Evolutionary conservation across 2,113 vertebrate genomes (phyloP).

Genomic region (Garra rufa): DNA sequence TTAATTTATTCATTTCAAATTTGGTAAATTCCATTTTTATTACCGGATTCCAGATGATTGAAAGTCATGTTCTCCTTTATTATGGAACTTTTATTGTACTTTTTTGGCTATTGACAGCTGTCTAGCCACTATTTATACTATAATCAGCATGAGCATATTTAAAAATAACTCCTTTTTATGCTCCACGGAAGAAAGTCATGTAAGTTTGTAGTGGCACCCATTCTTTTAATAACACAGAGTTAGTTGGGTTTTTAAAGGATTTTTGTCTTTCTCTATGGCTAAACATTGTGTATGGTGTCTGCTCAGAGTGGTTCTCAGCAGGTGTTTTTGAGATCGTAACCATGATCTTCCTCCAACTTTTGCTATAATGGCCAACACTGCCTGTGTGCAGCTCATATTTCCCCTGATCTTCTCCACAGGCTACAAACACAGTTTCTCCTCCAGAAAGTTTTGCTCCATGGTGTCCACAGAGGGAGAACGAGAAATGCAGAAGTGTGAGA

Average conservation of each 20-base stretch:
- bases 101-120: background rate
- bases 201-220: background rate
- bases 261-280: background rate
- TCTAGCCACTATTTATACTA: background rate
- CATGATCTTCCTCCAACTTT: constrained; percentile 13
- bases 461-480: background rate
- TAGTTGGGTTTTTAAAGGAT: background rate
- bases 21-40: no score
- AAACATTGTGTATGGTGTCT: background rate
- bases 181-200: background rate
- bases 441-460: background rate
- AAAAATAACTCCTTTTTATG: background rate
- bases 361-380: background rate
- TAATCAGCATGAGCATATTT: no score
- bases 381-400: constrained; percentile 10
- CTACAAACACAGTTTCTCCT: background rate
- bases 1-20: no score
- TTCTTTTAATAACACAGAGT: background rate
- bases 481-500: background rate
- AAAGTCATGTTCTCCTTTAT: no score
- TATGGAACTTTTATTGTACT: background rate
- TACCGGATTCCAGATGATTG: no score
- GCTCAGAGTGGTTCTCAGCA: background rate
- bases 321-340: background rate
- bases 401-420: background rate